A percentile compares a stretch with the other conserved stretches of the same genome.
These are phyloP conservation scores for Megaceryle torquata DNA, from an alignment of 2,113 vertebrate species.

Conservation along the genomic window DNA sequence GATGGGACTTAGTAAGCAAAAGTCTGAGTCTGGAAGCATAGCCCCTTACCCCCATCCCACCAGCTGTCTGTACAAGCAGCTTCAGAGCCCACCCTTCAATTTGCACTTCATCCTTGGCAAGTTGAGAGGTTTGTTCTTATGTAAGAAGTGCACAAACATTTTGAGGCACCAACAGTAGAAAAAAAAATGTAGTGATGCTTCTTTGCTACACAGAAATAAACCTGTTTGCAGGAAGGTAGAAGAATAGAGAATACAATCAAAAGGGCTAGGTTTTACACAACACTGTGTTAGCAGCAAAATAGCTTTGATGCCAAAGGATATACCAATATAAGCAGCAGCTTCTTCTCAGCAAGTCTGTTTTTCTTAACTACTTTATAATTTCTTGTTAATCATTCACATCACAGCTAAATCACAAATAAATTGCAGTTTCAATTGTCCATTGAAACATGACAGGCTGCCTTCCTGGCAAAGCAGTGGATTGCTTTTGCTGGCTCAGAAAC, in stretches of 20 bases:
- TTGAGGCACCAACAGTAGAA: not conserved
- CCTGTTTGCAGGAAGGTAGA: not conserved
- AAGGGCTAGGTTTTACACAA: not conserved
- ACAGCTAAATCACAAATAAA: not conserved
- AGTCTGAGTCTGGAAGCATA: not conserved
- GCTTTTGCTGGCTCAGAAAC: constrained; percentile 39
- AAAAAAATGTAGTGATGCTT: not conserved
- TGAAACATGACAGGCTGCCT: not conserved
- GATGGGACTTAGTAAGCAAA: not conserved
- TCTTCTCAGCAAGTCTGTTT: not conserved
- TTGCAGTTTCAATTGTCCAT: not conserved
- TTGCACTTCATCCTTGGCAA: not conserved
- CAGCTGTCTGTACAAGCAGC: not conserved
- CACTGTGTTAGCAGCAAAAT: too few species aligned
- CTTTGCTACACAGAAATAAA: not conserved
- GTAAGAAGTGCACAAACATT: not conserved
- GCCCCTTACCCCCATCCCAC: accelerated
- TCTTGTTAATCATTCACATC: not conserved
- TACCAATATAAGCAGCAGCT: not conserved
- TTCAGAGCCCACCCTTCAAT: not conserved
- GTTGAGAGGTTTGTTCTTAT: not conserved
- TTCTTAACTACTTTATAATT: not conserved
- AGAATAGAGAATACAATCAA: not conserved
- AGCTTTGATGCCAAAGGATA: not conserved
- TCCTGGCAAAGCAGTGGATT: not conserved